Conservation (phyloP, 2,888 invertebrate genomes). For the Ophioninae sp. region DNA sequence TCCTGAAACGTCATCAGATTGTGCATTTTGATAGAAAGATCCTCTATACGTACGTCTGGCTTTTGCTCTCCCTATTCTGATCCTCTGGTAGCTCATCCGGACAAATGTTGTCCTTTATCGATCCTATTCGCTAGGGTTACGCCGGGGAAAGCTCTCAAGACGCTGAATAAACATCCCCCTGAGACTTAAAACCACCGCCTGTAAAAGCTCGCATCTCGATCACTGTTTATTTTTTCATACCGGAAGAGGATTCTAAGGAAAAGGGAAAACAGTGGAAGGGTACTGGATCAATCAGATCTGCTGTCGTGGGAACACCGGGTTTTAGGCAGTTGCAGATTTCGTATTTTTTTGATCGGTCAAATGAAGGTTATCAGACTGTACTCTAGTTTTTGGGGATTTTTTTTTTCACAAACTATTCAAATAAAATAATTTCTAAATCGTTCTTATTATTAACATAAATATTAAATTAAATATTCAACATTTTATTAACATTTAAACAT, state of each 20-base stretch:
- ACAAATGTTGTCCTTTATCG: conserved; percentile 36
- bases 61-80: conserved; percentile 16
- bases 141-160: conserved; percentile 28
- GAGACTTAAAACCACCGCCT: conserved; percentile 11
- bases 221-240: conserved; percentile 8
- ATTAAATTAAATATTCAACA: no score
- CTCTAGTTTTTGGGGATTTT: no score
- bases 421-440: no score
- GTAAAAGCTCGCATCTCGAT: conserved; percentile 19
- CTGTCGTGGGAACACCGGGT: conserved; percentile 4
- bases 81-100: conserved; percentile 44
- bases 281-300: not conserved
- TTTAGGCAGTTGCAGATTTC: not conserved
- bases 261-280: not conserved
- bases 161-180: conserved; percentile 31
- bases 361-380: conserved; percentile 17
- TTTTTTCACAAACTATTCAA: no score
- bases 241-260: not conserved
- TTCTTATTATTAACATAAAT: no score
- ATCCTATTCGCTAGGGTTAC: not conserved
- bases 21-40: not conserved
- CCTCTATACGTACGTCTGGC: not conserved
- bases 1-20: not conserved
- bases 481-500: no score
- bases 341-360: conserved; percentile 28